Evolutionary conservation across 2,113 vertebrate species (phyloP).

Genomic region (Limnothrissa miodon): DNA sequence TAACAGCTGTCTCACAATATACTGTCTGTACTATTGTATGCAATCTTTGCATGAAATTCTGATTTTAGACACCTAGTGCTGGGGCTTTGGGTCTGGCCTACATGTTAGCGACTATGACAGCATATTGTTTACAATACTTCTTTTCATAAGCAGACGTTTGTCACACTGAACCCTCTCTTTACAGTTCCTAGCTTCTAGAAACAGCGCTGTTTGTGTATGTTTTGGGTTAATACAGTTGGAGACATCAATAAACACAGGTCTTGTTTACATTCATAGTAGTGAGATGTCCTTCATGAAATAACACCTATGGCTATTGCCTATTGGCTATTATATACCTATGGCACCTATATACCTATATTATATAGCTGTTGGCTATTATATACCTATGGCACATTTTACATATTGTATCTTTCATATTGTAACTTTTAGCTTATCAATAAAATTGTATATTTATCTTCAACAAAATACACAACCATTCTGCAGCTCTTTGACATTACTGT

Average conservation of each 20-base stretch:
- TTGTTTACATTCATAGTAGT: not conserved
- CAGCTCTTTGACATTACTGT: no score
- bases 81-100: not conserved
- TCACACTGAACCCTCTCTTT: not conserved
- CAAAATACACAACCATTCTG: no score
- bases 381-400: no score
- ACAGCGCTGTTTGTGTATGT: not conserved
- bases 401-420: no score
- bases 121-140: not conserved
- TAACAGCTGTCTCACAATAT: conserved; percentile 9
- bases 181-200: not conserved
- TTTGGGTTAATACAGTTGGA: not conserved
- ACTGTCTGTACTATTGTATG: not conserved
- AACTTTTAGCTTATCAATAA: no score
- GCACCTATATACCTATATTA: no score
- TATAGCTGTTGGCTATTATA: no score
- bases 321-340: no score
- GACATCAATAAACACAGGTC: not conserved
- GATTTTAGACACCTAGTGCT: not conserved
- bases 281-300: not conserved
- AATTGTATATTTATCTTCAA: not conserved
- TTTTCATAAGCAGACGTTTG: not conserved
- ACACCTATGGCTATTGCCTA: no score
- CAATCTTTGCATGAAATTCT: not conserved
- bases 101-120: not conserved